phyloP scores from a whole-genome alignment of 2,888 invertebrate species.

The Mamestra brassicae region DNA sequence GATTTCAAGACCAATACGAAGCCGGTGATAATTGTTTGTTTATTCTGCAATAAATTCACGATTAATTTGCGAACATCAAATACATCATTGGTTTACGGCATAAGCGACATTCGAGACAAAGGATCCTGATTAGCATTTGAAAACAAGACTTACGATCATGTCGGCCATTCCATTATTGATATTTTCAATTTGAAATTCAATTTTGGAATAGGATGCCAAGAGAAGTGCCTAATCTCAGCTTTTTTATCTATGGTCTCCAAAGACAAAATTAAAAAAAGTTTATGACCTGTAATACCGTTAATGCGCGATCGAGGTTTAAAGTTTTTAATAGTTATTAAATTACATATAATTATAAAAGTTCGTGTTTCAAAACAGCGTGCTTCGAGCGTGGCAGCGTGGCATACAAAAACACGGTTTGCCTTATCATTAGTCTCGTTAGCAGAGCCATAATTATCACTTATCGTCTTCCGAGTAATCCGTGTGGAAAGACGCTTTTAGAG shows the following conservation, averaged over 20 bases:
- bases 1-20: background rate
- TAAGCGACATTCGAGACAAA: conserved; percentile 1
- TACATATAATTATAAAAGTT: conserved; percentile 56
- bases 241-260: background rate
- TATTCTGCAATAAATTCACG: conserved; percentile 18
- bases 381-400: conserved; percentile 37
- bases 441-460: conserved; percentile 76
- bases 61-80: conserved; percentile 4
- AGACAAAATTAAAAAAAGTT: conserved; percentile 24
- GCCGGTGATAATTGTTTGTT: conserved; percentile 17
- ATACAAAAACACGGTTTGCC: conserved; percentile 67
- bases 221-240: background rate
- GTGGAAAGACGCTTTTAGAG: conserved; percentile 55
- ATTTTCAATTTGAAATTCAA: conserved; percentile 37
- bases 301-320: conserved; percentile 45
- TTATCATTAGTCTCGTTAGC: conserved; percentile 77
- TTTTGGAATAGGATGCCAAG: conserved; percentile 10
- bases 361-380: conserved; percentile 44
- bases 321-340: conserved; percentile 56
- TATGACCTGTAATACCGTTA: conserved; percentile 34
- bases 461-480: conserved; percentile 66
- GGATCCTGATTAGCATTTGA: conserved; percentile 15
- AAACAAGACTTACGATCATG: conserved; percentile 4
- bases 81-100: conserved; percentile 7
- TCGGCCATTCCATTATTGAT: conserved; percentile 2